Percentiles rank a stretch among this genome's conserved stretches.
These are phyloP conservation scores for Lanius ludovicianus DNA, from an alignment of 2,113 vertebrate species.

Conservation along the genomic window DNA sequence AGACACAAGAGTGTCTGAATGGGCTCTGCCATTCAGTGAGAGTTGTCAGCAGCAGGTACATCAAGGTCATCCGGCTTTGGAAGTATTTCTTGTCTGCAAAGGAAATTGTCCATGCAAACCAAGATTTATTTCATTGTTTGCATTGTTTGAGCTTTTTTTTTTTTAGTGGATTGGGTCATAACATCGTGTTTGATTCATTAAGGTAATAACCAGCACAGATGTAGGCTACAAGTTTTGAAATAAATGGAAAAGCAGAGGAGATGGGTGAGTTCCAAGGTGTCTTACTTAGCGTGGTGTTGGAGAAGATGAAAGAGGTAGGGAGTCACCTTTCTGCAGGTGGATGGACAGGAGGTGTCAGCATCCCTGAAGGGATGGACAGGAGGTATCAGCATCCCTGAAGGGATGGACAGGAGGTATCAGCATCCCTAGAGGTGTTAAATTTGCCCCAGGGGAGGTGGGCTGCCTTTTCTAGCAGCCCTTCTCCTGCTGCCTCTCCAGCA, in stretches of 20 bases:
- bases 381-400: not conserved
- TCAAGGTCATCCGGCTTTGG: not conserved
- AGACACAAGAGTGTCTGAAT: not conserved
- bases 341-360: not conserved
- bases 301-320: not conserved
- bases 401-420: no score
- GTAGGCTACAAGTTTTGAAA: not conserved
- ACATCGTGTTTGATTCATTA: not conserved
- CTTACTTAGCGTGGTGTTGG: accelerated
- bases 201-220: not conserved
- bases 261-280: not conserved
- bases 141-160: not conserved
- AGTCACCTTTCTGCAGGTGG: not conserved
- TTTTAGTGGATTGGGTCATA: not conserved
- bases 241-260: not conserved
- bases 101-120: not conserved
- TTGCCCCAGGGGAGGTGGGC: not conserved
- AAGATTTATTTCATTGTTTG: not conserved
- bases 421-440: not conserved
- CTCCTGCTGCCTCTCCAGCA: not conserved
- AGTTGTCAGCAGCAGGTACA: not conserved
- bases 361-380: not conserved
- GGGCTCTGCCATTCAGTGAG: not conserved
- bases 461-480: not conserved
- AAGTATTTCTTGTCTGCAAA: not conserved